A percentile compares a stretch with the other conserved stretches of the same genome.
Evolutionary conservation across 2,888 invertebrate genomes (phyloP).

Genomic region (Acanthosepion esculentum): DNA sequence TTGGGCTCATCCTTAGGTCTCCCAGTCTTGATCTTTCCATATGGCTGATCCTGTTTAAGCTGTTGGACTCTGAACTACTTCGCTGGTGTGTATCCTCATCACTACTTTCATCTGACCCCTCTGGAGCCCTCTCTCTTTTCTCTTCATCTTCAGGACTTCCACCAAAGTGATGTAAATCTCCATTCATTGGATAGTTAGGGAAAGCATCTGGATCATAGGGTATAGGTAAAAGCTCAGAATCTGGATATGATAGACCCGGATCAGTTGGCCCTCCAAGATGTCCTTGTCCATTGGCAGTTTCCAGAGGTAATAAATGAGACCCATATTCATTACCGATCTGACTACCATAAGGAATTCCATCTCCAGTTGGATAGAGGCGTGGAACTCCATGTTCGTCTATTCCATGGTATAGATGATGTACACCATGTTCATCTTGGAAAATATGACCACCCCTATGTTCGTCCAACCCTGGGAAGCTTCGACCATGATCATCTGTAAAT

Average conservation of each 20-base stretch:
- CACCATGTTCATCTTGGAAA: constrained; percentile 41
- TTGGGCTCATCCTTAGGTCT: not conserved
- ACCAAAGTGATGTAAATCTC: not conserved
- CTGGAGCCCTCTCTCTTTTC: not conserved
- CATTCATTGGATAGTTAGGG: constrained; percentile 4
- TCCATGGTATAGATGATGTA: constrained; percentile 44
- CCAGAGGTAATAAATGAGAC: not conserved
- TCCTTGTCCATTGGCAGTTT: not conserved
- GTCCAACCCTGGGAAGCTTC: not conserved
- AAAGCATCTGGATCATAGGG: constrained; percentile 37
- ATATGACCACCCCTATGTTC: not conserved
- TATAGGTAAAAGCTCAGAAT: not conserved
- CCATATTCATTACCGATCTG: constrained; percentile 8
- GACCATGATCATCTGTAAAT: not conserved
- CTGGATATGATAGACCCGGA: not conserved
- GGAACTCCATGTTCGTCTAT: constrained; percentile 42
- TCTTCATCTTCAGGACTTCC: constrained; percentile 36
- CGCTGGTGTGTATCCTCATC: not conserved
- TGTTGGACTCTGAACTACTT: not conserved
- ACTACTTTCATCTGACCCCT: constrained; percentile 42
- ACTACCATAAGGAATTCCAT: constrained; percentile 37
- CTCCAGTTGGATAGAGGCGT: constrained; percentile 25
- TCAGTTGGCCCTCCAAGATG: not conserved
- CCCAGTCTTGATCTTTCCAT: constrained; percentile 36
- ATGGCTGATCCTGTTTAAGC: constrained; percentile 4